Evolutionary conservation across 2,797 vertebrate genomes (phyloP), one percentile per base, ranked within the genome.

Genomic region (Acrossocheilus wenchowensis): DNA sequence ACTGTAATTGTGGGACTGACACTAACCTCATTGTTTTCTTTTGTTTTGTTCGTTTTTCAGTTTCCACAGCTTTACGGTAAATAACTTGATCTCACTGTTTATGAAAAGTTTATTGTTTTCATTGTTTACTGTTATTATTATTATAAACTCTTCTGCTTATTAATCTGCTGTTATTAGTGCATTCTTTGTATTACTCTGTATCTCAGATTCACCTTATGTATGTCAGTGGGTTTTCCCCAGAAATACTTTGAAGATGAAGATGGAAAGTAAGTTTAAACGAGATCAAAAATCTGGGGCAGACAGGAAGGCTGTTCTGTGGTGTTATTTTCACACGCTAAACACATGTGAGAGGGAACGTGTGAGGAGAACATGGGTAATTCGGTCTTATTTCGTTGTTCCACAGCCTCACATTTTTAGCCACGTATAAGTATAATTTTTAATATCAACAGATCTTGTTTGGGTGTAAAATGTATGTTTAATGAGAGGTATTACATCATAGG

Each of bases 191-290:
- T 85, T 72, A 79, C 19, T 17, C 75, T 45, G 6, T 36, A 34
- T 57, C 19, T 79, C 7, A 64, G 6, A 72, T 68, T 74, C 50
- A 73, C 12, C 45, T 52, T 71, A 73, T 62, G 14, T 71, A 45
- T 66, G 15, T 30, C 41, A 48, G n/a, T 84, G 87, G 88, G 89
- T 39, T 45, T 94, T 92, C 89, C 94, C 93, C 89, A 43, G 8
- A 34, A 60, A 60, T 66, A 66, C 36, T 89, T 91, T 91, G 87
- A 83, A 87, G 78, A 68, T 64, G 36, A 64, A 87, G 30, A 89
- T 91, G 93, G 90, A 94, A 94, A 93, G 85, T 34, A 86, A 90
- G 3, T 10, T 15, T 36, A 26, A 85, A 88, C 26, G 60, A 91
- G 90, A 87, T 90, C 2, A 78, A 36, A 87, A 83, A 90, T 73